phyloP scores from a whole-genome alignment of 2,888 invertebrate genomes.

The Escarpia spicata region DNA sequence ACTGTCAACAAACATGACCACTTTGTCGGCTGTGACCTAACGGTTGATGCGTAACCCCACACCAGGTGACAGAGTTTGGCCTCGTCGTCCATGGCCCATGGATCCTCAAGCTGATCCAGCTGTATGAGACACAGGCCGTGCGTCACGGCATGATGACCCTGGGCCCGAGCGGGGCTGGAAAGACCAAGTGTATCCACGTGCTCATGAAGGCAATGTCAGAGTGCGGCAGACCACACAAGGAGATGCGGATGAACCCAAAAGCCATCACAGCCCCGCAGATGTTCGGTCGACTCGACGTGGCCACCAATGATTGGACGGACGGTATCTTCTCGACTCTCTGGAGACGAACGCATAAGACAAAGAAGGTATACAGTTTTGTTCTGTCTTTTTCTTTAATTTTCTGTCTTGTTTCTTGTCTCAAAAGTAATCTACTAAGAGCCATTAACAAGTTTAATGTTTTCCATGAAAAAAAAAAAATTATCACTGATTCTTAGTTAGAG shows the following conservation, averaged over 20 bases:
- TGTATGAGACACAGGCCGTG: slow-evolving; percentile 68
- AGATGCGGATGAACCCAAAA: slow-evolving; percentile 99
- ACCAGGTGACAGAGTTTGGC: slow-evolving; percentile 67
- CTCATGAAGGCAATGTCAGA: slow-evolving; percentile 76
- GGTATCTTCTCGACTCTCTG: slow-evolving; percentile 97
- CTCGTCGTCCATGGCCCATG: slow-evolving; percentile 93
- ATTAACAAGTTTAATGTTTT: too few relatives aligned
- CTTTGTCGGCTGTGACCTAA: not conserved
- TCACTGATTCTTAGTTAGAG: too few relatives aligned
- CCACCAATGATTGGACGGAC: slow-evolving; percentile 98
- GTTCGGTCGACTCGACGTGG: slow-evolving; percentile 96
- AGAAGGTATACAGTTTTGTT: slow-evolving; percentile 68
- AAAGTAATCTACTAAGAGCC: not conserved
- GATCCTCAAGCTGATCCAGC: slow-evolving; percentile 92
- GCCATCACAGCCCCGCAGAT: slow-evolving; percentile 97
- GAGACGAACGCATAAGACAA: slow-evolving; percentile 92
- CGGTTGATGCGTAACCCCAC: not conserved
- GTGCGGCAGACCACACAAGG: slow-evolving; percentile 85
- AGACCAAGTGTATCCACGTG: slow-evolving; percentile 87
- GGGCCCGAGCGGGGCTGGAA: slow-evolving; percentile 72
- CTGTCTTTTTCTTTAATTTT: not conserved
- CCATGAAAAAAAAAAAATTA: too few relatives aligned
- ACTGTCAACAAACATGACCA: too few relatives aligned
- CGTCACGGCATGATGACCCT: slow-evolving; percentile 67
- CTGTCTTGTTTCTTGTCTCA: not conserved